Conservation (phyloP, 2,888 invertebrate genomes). For the Copidosoma aretas region DNA sequence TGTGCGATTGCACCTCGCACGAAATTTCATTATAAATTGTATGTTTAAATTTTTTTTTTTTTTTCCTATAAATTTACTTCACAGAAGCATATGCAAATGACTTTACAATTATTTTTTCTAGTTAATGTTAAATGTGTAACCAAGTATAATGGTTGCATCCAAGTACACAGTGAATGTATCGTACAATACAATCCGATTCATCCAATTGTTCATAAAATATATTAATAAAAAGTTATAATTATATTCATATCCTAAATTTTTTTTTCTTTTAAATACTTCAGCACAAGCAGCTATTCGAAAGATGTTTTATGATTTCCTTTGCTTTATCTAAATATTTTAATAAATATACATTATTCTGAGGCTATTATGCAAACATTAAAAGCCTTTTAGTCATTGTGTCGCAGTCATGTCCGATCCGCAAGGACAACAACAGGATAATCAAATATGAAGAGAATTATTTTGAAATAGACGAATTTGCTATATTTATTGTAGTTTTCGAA, state of each 20-base stretch:
- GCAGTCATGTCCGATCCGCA: slow-evolving; percentile 1
- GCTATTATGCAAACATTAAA: not conserved
- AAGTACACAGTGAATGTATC: too few relatives aligned
- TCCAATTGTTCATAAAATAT: too few relatives aligned
- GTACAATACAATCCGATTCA: too few relatives aligned
- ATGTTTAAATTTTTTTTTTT: slow-evolving; percentile 15
- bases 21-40: slow-evolving; percentile 35
- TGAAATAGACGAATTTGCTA: not conserved
- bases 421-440: not conserved
- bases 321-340: slow-evolving; percentile 13
- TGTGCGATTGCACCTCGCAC: slow-evolving; percentile 28
- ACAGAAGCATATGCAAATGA: slow-evolving; percentile 33
- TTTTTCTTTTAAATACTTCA: slow-evolving; percentile 1
- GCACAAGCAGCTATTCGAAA: slow-evolving; percentile 9
- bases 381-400: slow-evolving; percentile 1
- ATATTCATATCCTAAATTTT: too few relatives aligned
- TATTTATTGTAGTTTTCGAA: slow-evolving; percentile 13
- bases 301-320: too few relatives aligned
- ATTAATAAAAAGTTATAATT: too few relatives aligned
- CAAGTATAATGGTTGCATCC: too few relatives aligned
- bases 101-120: slow-evolving; percentile 22
- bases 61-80: slow-evolving; percentile 12
- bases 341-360: not conserved
- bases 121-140: not conserved
- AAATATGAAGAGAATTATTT: not conserved